Base-by-base conservation (phyloP, 2,888 invertebrate species). In the Zonitis immaculata region DNA sequence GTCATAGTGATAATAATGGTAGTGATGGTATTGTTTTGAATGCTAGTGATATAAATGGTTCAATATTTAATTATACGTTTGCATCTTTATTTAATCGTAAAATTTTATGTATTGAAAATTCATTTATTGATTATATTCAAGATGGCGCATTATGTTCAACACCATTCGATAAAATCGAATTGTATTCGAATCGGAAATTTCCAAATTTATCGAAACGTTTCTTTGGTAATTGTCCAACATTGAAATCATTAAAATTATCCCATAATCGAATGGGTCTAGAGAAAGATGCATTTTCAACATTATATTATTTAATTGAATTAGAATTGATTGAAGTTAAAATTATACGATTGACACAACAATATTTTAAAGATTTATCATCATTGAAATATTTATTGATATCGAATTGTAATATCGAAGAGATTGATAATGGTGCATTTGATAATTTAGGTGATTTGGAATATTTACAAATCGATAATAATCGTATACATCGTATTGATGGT, bases 21-120 rank as follows among this genome's bases (percentile, higher is more conserved):
- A n/a, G 20, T 6, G 39, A 39, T 39, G 20, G 11, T 39, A 20
- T 39, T 39, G 39, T 39, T 39, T 39, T 39, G 11, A 39, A 39
- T 20, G 39, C 39, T 6, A 39, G 39, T n/a, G 18, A 20, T 39
- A 11, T 39, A 20, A 39, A 39, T 39, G 39, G 39, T 39, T 20
- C 18, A 2, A 39, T 39, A 18, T 39, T 11, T 6, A 39, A 39
- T 20, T 39, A 39, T 20, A 39, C 39, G 11, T 39, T 39, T 6
- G 9, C 39, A 20, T 39, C 39, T 39, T 39, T 39, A 39, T 39
- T 20, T 39, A 39, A 39, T 39, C 39, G 39, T 39, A 45, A 45
- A 26, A 25, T 18, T n/a, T 45, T 45, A 28, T 45, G 45, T 27
- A 45, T 45, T n/a, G 45, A 30, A 45, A 16, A 45, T 45, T 45